Conservation (phyloP, 2,797 vertebrate species). For the Dicrostonyx torquatus region DNA sequence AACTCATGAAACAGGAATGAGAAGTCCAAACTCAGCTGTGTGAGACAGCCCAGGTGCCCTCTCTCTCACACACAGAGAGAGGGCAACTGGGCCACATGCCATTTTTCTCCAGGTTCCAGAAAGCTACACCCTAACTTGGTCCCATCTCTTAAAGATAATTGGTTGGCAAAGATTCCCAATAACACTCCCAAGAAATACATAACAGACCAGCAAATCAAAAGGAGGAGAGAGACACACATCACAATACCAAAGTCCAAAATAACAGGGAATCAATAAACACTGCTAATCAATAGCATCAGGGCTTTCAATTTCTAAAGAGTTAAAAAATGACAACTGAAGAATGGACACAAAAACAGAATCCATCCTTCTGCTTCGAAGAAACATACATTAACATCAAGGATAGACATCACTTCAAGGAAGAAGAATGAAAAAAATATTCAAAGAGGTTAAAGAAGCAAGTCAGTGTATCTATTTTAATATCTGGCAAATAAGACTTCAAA, state of each 20-base stretch:
- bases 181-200: background rate
- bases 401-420: background rate
- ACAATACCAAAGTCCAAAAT: background rate
- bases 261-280: background rate
- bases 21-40: too few relatives aligned
- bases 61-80: too few relatives aligned
- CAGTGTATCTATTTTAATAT: background rate
- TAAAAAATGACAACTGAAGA: background rate
- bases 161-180: too few relatives aligned
- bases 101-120: too few relatives aligned
- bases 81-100: too few relatives aligned
- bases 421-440: background rate
- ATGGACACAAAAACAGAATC: background rate
- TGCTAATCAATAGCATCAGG: background rate
- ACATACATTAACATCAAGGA: background rate
- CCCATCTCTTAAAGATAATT: too few relatives aligned
- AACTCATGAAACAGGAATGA: too few relatives aligned
- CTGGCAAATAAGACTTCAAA: background rate
- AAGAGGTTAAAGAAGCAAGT: background rate
- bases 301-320: background rate
- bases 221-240: background rate
- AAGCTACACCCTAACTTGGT: too few relatives aligned
- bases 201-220: background rate
- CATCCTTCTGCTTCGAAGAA: background rate
- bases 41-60: too few relatives aligned